Conservation (phyloP, 2,888 invertebrate species). For the Pseudococcus jackbeardsleyi region DNA sequence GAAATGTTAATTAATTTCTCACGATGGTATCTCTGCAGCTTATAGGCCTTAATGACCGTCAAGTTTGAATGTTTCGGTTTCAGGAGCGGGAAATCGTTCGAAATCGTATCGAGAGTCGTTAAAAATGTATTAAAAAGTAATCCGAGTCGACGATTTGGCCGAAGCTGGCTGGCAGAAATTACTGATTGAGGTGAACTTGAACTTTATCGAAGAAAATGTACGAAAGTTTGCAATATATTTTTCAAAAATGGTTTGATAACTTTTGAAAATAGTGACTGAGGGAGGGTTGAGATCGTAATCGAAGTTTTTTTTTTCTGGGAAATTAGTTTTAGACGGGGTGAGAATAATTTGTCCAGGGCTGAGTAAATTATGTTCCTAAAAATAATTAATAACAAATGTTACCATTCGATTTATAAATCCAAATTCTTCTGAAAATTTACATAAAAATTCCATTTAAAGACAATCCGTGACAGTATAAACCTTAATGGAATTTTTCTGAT, state of each 20-base stretch:
- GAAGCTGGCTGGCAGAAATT: background rate
- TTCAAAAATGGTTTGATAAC: too few species aligned
- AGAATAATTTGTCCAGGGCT: background rate
- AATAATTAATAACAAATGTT: background rate
- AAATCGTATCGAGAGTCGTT: background rate
- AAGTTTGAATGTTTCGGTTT: background rate
- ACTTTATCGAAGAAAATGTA: background rate
- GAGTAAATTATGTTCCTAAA: background rate
- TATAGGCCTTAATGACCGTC: background rate
- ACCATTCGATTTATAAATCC: background rate
- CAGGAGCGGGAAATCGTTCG: background rate
- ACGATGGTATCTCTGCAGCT: background rate
- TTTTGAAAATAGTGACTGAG: too few species aligned
- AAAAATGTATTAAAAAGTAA: slow-evolving; percentile 4
- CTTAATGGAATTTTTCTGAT: background rate
- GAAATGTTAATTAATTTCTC: slow-evolving; percentile 10
- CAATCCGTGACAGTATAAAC: background rate
- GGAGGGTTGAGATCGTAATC: too few species aligned
- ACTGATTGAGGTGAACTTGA: background rate
- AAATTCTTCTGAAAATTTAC: background rate
- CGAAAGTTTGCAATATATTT: too few species aligned
- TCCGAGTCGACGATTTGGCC: background rate
- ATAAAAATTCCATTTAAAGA: background rate
- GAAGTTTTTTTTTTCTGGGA: too few species aligned
- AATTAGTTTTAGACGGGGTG: too few species aligned